Base-by-base conservation (phyloP, 2,888 invertebrate genomes). In the Mylabris sibirica region DNA sequence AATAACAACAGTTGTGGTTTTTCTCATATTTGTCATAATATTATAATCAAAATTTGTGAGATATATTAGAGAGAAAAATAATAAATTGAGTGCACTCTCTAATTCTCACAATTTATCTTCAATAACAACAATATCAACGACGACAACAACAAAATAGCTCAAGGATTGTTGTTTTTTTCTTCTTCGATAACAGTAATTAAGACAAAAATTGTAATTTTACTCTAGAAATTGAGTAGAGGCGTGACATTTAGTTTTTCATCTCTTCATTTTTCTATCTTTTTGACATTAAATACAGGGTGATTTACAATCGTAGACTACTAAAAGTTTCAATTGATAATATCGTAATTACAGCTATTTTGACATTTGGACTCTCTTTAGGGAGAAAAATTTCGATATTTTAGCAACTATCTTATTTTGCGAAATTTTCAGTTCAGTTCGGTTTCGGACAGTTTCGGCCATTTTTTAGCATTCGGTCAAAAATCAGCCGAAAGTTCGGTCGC, bases 131-230 rank as follows among this genome's bases (percentile, higher is more conserved):
- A 14, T 5, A n/a, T n/a, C n/a, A n/a, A n/a, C n/a, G n/a, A n/a
- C n/a, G n/a, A n/a, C n/a, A n/a, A n/a, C n/a, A n/a, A n/a, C n/a
- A n/a, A 49, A 49, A 20, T 49, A 20, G 17, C 6, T 20, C 49
- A 49, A 49, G 49, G 49, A 20, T 49, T 49, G 6, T 20, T n/a
- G 14, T 9, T 35, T n/a, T 14, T 41, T n/a, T n/a, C 14, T 3
- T 14, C 14, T 35, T 41, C n/a, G 41, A 41, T 41, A n/a, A n/a
- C n/a, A n/a, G 41, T 41, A 49, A 49, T 49, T 6, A 20, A 49
- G 49, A 8, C 17, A 49, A 49, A 49, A 49, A 49, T 49, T 49
- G 49, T 9, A 41, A 41, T 41, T 41, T 41, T n/a, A 41, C 41
- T 6, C 49, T 5, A 49, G 0, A 20, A 6, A 49, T 35, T 12